phyloP scores from a whole-genome alignment of 2,113 vertebrate genomes.

The Takifugu bimaculatus region DNA sequence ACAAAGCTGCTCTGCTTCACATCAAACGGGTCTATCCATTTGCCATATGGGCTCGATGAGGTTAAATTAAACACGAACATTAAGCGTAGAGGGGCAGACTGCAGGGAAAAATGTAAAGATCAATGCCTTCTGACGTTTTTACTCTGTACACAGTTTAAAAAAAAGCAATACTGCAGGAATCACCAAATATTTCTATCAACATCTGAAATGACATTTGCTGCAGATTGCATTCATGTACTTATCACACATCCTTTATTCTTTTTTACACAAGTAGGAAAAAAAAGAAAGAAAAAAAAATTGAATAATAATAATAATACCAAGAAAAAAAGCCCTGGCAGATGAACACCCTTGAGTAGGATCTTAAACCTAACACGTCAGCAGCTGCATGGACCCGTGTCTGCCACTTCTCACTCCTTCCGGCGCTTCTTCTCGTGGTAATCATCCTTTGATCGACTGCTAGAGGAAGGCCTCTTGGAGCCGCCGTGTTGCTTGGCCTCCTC shows the following conservation, averaged over 20 bases:
- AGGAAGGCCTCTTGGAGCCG: constrained; percentile 91
- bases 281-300: neutral
- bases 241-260: too few species aligned
- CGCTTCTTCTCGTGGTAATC: constrained; percentile 97
- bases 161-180: constrained; percentile 4
- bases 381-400: neutral
- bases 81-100: neutral
- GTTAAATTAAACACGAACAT: constrained; percentile 29
- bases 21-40: constrained; percentile 36
- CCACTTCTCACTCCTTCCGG: constrained; percentile 85
- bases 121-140: constrained; percentile 12
- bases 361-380: neutral
- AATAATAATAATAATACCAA: neutral
- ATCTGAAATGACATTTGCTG: neutral
- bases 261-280: neutral
- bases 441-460: constrained; percentile 90
- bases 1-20: constrained; percentile 37
- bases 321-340: constrained; percentile 13
- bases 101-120: constrained; percentile 5
- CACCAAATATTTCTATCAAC: neutral
- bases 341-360: too few species aligned
- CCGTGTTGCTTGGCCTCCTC: constrained; percentile 98
- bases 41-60: constrained; percentile 14
- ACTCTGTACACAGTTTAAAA: constrained; percentile 11
- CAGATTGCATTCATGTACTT: too few species aligned